Conservation (phyloP, 2,797 vertebrate genomes). For the Babyrousa celebensis region DNA sequence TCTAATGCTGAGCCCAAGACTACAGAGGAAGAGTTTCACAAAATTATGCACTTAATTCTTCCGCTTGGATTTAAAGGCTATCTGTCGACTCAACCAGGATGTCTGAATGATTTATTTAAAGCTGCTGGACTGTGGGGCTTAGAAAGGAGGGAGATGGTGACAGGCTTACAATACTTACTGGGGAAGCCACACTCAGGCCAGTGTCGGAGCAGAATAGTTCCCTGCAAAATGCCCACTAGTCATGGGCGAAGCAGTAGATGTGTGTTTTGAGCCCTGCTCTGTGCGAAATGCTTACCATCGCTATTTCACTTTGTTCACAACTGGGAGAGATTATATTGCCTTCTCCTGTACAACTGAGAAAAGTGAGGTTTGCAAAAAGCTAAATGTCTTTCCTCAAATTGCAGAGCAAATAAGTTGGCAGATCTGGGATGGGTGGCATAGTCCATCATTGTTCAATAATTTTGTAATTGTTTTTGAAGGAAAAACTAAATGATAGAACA, state of each 20-base stretch:
- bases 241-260: neutral
- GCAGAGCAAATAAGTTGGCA: neutral
- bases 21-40: neutral
- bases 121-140: neutral
- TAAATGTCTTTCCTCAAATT: neutral
- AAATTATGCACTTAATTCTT: neutral
- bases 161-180: too few relatives aligned
- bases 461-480: neutral
- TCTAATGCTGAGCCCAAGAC: neutral
- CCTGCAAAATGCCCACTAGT: neutral
- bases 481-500: neutral
- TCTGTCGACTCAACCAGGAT: neutral
- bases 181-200: neutral
- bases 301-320: rapidly evolving
- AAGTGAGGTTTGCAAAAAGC: neutral
- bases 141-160: neutral
- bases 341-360: neutral
- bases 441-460: rapidly evolving
- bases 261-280: rapidly evolving
- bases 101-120: neutral
- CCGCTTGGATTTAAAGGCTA: conserved; percentile 22
- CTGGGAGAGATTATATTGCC: too few relatives aligned
- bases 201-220: neutral
- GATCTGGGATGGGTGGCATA: too few relatives aligned
- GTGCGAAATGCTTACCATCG: rapidly evolving